Percentiles rank a stretch among this genome's conserved stretches.
Conservation (phyloP, 2,797 vertebrate species). For the Rhynchotus rufescens region DNA sequence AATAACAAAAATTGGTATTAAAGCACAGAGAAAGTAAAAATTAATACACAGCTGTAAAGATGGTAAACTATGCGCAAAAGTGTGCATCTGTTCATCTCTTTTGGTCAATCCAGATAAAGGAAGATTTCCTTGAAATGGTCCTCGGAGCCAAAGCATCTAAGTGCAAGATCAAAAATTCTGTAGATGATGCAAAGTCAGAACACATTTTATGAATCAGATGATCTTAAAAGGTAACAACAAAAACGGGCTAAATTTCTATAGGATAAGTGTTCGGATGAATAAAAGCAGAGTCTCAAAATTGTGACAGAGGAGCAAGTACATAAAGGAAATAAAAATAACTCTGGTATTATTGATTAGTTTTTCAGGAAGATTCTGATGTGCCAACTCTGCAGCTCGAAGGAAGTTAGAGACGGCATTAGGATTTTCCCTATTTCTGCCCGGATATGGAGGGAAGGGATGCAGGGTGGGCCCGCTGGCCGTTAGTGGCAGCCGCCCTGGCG, state of each 20-base stretch:
- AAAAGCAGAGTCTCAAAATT: neutral
- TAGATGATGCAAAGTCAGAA: neutral
- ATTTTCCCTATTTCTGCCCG: neutral
- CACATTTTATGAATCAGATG: neutral
- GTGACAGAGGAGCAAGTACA: neutral
- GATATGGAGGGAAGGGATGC: neutral
- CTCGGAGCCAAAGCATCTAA: neutral
- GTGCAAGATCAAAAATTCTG: neutral
- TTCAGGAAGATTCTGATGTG: neutral
- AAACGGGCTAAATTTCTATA: neutral
- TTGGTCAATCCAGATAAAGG: neutral
- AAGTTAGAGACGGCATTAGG: neutral
- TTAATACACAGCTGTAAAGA: neutral
- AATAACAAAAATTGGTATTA: neutral
- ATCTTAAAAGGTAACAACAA: neutral
- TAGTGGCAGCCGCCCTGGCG: no score
- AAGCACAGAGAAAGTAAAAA: neutral
- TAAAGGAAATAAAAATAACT: neutral
- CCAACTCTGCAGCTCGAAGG: neutral
- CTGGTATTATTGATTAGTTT: neutral
- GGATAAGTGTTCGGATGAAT: neutral
- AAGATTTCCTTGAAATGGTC: neutral
- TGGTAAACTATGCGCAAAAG: neutral
- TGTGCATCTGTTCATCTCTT: neutral
- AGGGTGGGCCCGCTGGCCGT: no score